Evolutionary conservation across 2,113 vertebrate genomes (phyloP).

Genomic region (Ophiodon elongatus): DNA sequence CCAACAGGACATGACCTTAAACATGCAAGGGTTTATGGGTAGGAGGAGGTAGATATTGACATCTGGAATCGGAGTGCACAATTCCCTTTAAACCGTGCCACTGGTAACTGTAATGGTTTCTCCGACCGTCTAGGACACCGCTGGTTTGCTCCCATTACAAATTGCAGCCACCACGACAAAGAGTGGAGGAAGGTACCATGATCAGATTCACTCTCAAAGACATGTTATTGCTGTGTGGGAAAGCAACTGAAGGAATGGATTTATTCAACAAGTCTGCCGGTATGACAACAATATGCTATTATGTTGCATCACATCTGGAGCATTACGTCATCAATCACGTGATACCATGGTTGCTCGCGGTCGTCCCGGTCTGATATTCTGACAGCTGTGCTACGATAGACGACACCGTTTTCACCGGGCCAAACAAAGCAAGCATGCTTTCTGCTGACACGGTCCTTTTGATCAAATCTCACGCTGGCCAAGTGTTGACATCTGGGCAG

Average conservation of each 20-base stretch:
- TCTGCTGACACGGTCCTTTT: neutral
- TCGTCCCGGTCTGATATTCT: neutral
- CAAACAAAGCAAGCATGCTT: neutral
- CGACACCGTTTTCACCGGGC: neutral
- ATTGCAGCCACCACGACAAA: neutral
- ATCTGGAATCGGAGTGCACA: slow-evolving; percentile 3
- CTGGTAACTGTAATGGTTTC: neutral
- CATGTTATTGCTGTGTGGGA: neutral
- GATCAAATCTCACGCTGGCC: slow-evolving; percentile 4
- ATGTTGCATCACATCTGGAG: neutral
- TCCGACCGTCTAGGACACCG: neutral
- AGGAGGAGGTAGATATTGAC: slow-evolving; percentile 28
- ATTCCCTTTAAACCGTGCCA: neutral
- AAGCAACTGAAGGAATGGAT: neutral
- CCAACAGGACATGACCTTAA: neutral
- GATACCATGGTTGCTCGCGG: neutral
- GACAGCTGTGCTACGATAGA: neutral
- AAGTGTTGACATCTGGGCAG: slow-evolving; percentile 19
- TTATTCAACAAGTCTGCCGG: neutral
- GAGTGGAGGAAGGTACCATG: neutral
- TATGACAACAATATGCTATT: neutral
- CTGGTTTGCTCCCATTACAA: neutral
- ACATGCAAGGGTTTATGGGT: neutral
- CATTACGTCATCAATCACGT: neutral
- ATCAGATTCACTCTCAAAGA: neutral